Evolutionary conservation across 2,113 vertebrate genomes (phyloP).

Genomic region (Muntiacus reevesi): DNA sequence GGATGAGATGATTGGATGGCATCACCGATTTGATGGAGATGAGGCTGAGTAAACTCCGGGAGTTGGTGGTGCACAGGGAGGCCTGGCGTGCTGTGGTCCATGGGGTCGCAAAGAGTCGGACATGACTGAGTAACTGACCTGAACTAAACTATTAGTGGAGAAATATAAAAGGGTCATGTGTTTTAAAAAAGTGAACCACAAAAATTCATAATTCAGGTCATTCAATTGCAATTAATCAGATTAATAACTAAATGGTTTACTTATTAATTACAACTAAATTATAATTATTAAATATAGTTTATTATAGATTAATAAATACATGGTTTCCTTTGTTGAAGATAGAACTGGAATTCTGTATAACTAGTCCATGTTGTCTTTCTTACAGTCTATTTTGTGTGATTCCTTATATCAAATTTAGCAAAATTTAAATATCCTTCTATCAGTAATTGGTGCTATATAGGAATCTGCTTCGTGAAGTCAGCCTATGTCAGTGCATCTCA

Average conservation of each 20-base stretch:
- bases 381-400: neutral
- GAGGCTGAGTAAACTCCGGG: neutral
- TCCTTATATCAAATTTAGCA: neutral
- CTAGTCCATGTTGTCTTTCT: neutral
- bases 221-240: neutral
- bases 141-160: neutral
- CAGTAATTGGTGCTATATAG: neutral
- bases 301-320: neutral
- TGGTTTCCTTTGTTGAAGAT: conserved; percentile 12
- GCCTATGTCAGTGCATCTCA: neutral
- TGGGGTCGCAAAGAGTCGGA: rapidly evolving
- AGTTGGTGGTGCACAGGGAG: neutral
- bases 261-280: neutral
- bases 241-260: neutral
- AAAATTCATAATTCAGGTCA: neutral
- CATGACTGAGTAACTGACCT: rapidly evolving
- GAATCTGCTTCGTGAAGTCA: neutral
- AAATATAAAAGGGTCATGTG: neutral
- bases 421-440: neutral
- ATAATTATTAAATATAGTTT: neutral
- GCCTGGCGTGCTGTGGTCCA: neutral
- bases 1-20: neutral
- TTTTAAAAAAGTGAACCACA: neutral
- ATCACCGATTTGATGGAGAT: neutral
- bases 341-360: neutral